These are phyloP conservation scores for Hyperoodon ampullatus DNA, from an alignment of 2,113 vertebrate genomes.

Conservation along the genomic window DNA sequence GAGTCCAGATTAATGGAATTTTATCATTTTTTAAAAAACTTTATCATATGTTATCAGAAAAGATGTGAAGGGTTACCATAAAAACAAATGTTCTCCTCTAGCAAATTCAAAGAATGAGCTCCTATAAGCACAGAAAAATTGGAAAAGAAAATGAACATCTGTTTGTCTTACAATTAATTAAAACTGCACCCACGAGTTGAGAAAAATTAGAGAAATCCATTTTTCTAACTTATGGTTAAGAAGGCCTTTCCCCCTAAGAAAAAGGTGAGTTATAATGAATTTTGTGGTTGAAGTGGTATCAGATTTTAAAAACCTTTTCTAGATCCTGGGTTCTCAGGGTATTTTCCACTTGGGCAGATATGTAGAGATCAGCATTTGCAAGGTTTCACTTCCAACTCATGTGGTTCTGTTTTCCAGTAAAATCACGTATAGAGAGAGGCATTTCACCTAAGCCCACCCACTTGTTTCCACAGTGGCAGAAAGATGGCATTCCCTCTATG, in stretches of 20 bases:
- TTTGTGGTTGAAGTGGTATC: background rate
- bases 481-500: background rate
- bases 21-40: background rate
- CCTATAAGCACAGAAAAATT: background rate
- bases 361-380: background rate
- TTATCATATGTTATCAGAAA: background rate
- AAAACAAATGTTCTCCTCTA: background rate
- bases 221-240: background rate
- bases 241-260: background rate
- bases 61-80: background rate
- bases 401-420: slow-evolving; percentile 60
- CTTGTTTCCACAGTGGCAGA: background rate
- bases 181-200: background rate
- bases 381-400: slow-evolving; percentile 57
- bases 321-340: background rate
- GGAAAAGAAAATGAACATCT: background rate
- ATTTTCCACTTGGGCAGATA: slow-evolving; percentile 41
- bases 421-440: background rate
- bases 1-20: background rate
- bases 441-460: background rate
- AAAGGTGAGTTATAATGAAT: background rate
- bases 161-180: background rate
- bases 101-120: background rate
- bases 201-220: background rate
- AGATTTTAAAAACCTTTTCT: background rate